phyloP scores from a whole-genome alignment of 2,113 vertebrate genomes.

The Pachypanchax playfairii region DNA sequence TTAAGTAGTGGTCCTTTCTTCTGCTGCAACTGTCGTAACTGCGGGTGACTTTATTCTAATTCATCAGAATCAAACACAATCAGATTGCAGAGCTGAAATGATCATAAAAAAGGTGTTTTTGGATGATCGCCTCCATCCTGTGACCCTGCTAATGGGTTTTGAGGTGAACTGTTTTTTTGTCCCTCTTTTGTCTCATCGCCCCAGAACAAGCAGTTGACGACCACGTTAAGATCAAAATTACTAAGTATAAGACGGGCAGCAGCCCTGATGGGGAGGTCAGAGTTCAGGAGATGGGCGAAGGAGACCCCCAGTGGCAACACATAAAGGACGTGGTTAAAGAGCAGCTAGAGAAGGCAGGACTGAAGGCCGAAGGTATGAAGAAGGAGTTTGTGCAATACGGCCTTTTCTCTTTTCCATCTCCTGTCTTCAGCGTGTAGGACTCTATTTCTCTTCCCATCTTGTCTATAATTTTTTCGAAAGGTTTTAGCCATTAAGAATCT shows the following conservation, averaged over 20 bases:
- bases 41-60: constrained; percentile 16
- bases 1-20: constrained; percentile 21
- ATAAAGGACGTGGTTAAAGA: constrained; percentile 94
- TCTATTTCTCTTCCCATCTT: constrained; percentile 35
- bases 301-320: constrained; percentile 89
- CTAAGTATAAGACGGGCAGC: constrained; percentile 85
- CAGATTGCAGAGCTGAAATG: background rate
- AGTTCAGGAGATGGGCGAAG: constrained; percentile 87
- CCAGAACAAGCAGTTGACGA: constrained; percentile 85
- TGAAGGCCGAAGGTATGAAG: constrained; percentile 91
- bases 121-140: constrained; percentile 45
- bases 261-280: constrained; percentile 84
- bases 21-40: constrained; percentile 34
- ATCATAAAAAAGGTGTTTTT: constrained; percentile 15
- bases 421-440: constrained; percentile 30
- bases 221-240: constrained; percentile 91
- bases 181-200: constrained; percentile 77
- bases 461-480: constrained; percentile 1
- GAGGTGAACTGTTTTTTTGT: constrained; percentile 72
- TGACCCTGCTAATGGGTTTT: constrained; percentile 49
- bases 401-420: constrained; percentile 58
- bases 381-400: constrained; percentile 45
- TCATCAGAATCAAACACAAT: constrained; percentile 15
- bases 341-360: constrained; percentile 94
- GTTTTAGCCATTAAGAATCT: background rate